A percentile compares a stretch with the other conserved stretches of the same genome.
These are phyloP conservation scores for Tinea trinotella DNA, from an alignment of 2,888 invertebrate genomes.

Conservation along the genomic window DNA sequence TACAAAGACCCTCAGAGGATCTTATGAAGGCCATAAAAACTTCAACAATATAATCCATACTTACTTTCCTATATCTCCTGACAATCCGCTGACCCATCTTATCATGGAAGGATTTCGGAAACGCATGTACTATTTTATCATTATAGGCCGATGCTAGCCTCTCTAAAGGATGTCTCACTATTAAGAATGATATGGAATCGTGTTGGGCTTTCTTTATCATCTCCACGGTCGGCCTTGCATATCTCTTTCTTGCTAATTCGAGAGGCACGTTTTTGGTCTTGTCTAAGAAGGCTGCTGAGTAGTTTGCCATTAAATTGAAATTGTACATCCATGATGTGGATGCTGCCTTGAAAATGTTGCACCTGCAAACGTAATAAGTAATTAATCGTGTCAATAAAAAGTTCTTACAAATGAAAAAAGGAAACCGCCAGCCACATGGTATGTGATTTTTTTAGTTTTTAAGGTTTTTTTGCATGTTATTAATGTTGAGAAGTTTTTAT, in stretches of 20 bases:
- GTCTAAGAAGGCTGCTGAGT: constrained; percentile 81
- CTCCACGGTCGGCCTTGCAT: constrained; percentile 81
- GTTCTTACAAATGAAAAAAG: too few relatives aligned
- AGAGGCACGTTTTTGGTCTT: constrained; percentile 85
- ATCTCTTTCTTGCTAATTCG: constrained; percentile 83
- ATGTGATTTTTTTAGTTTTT: too few relatives aligned
- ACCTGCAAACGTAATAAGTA: constrained; percentile 55
- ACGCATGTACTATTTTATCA: constrained; percentile 87
- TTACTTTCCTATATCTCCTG: constrained; percentile 79
- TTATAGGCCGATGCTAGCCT: constrained; percentile 85
- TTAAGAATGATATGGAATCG: constrained; percentile 84
- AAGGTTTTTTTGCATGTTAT: too few relatives aligned
- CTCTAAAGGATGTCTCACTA: constrained; percentile 87
- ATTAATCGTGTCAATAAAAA: too few relatives aligned
- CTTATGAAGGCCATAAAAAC: neutral
- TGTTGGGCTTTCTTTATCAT: constrained; percentile 82
- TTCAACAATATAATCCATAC: neutral
- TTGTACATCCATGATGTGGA: constrained; percentile 96
- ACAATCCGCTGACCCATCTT: constrained; percentile 85
- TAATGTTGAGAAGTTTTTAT: too few relatives aligned
- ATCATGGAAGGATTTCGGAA: constrained; percentile 86
- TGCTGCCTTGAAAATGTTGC: constrained; percentile 86
- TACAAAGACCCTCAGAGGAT: neutral
- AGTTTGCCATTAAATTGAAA: constrained; percentile 89
- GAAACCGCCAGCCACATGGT: too few relatives aligned